Evolutionary conservation across 2,888 invertebrate genomes (phyloP), one percentile per base, ranked within the genome.

Genomic region (Hydropsyche betteni): DNA sequence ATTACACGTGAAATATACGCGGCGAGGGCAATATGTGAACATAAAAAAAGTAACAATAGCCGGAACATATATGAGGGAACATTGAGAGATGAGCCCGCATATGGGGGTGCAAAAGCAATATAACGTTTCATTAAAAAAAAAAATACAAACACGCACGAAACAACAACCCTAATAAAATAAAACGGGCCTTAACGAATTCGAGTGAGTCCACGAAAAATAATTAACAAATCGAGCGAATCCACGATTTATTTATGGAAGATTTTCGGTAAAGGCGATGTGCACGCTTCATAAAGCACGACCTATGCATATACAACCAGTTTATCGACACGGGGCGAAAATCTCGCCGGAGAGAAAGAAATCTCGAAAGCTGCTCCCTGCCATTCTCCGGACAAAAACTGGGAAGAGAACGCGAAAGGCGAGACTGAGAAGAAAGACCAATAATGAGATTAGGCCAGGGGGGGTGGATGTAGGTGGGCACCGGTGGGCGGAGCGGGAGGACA

Each of bases 361-460:
- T 50, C 34, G 12, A 14, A 24, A 16, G 7, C 36, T 16, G 16
- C 61, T 33, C 61, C 33, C 33, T 6, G 24, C 5, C 33, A 10
- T 14, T 61, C 16, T 61, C 10, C 61, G 61, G 8, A 7, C 33
- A 14, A 14, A 14, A 14, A 14, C 14, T n/a, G 1, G 16, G 55
- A 55, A 6, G 16, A 24, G 6, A 70, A 70, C 33, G 51, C 69
- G 70, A 70, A 70, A 70, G 69, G 69, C 53, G 52, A 70, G 33
- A 16, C 34, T 16, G 14, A 14, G 53, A 53, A 70, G 36, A 70
- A 53, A 51, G 53, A 70, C 53, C 70, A 53, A 70, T 70, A 70
- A 70, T 70, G 53, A 70, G 70, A 70, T 70, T 70, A 70, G 70
- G 36, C 51, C n/a, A 69, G 53, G 24, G 70, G 34, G 34, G 36